phyloP scores from a whole-genome alignment of 2,888 invertebrate species.

The Lacanobia oleracea region DNA sequence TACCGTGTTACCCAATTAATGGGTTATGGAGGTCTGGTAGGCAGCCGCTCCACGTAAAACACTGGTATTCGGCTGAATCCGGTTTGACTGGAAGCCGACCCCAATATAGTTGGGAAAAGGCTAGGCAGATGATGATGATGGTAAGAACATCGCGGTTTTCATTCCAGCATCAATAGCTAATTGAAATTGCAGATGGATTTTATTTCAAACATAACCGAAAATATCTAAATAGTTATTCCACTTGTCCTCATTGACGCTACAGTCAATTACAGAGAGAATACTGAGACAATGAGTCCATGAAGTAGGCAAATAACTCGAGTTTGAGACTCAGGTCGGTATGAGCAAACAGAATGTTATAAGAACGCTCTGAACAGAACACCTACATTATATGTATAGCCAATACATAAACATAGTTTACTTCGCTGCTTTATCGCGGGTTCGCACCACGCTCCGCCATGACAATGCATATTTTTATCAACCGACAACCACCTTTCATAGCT shows the following conservation, averaged over 20 bases:
- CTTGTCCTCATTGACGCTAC: slow-evolving; percentile 12
- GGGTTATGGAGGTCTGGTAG: no score
- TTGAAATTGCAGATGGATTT: background rate
- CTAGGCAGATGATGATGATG: no score
- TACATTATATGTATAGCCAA: slow-evolving; percentile 24
- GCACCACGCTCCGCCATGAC: slow-evolving; percentile 60
- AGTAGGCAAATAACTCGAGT: slow-evolving; percentile 2
- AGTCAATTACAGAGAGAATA: background rate
- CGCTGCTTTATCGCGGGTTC: slow-evolving; percentile 44
- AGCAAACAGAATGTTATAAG: background rate
- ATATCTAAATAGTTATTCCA: background rate
- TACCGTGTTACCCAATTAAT: no score
- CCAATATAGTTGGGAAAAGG: no score
- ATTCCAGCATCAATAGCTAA: background rate
- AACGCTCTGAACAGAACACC: slow-evolving; percentile 2
- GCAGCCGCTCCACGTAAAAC: no score
- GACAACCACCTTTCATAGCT: slow-evolving; percentile 38
- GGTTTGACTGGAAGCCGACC: no score
- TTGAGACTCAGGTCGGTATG: slow-evolving; percentile 5
- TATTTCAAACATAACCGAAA: background rate
- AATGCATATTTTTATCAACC: slow-evolving; percentile 63
- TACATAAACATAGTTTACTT: slow-evolving; percentile 52
- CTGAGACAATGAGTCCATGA: background rate
- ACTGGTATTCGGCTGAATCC: no score
- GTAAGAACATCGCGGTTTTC: background rate